Conservation (phyloP, 2,113 vertebrate genomes). For the Pantherophis guttatus region DNA sequence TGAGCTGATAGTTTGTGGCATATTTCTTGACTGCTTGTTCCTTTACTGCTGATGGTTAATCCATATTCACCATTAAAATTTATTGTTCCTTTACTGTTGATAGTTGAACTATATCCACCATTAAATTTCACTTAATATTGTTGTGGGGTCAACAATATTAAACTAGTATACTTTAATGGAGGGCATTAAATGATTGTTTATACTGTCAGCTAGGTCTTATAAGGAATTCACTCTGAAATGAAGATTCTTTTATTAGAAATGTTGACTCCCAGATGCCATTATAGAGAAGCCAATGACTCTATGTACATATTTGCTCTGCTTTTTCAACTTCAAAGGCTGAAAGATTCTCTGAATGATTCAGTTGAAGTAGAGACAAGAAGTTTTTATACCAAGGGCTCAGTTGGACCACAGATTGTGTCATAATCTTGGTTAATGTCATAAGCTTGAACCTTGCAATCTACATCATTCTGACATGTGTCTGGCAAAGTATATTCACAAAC, state of each 20-base stretch:
- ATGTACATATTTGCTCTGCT: background rate
- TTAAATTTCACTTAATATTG: background rate
- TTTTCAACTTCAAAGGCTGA: background rate
- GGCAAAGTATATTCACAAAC: background rate
- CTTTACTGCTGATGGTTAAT: background rate
- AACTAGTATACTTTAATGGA: background rate
- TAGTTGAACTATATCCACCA: background rate
- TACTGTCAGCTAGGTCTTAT: background rate
- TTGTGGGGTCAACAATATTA: background rate
- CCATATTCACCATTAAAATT: background rate
- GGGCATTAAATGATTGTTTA: background rate
- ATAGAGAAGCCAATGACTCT: background rate
- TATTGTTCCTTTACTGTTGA: background rate
- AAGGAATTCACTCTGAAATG: background rate
- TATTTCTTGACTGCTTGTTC: background rate
- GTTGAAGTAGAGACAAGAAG: background rate
- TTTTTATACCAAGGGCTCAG: background rate
- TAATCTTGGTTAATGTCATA: background rate
- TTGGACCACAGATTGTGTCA: background rate
- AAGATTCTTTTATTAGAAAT: background rate
- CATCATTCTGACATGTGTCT: background rate
- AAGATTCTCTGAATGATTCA: background rate
- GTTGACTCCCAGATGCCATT: background rate
- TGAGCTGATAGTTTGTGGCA: background rate
- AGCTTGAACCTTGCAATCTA: background rate